phyloP scores from a whole-genome alignment of 2,888 invertebrate species.

The Vesta saturnalis region DNA sequence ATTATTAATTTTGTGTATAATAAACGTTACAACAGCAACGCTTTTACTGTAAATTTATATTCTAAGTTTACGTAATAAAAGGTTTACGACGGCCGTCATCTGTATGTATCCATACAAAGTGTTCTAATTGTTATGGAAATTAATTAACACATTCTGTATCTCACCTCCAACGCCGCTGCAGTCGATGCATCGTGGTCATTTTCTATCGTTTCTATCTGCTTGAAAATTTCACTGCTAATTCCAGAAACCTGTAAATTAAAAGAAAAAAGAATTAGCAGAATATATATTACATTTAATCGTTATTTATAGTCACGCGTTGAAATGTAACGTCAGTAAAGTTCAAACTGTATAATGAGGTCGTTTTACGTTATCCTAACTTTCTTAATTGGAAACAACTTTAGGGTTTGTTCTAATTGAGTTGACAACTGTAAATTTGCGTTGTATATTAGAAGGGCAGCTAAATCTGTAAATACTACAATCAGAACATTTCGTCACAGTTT shows the following conservation, averaged over 20 bases:
- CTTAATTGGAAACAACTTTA: slow-evolving; percentile 33
- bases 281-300: background rate
- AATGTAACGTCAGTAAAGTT: slow-evolving; percentile 10
- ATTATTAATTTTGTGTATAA: background rate
- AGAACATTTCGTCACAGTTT: background rate
- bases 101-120: background rate
- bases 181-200: slow-evolving; percentile 95
- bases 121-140: background rate
- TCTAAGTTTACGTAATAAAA: background rate
- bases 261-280: background rate
- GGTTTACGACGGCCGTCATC: slow-evolving; percentile 1
- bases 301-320: background rate
- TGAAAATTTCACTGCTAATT: slow-evolving; percentile 95
- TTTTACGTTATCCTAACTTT: slow-evolving; percentile 32
- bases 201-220: slow-evolving; percentile 96
- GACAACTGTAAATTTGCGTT: slow-evolving; percentile 22
- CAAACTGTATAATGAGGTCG: slow-evolving; percentile 29
- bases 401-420: slow-evolving; percentile 26
- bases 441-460: slow-evolving; percentile 9
- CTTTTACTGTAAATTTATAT: background rate
- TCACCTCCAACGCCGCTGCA: slow-evolving; percentile 88
- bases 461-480: background rate
- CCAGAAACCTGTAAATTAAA: slow-evolving; percentile 81
- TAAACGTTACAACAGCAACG: background rate
- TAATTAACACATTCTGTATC: slow-evolving; percentile 17